These are phyloP conservation scores for Calycopis cecrops DNA, from an alignment of 1,140 invertebrate genomes.

Conservation along the genomic window DNA sequence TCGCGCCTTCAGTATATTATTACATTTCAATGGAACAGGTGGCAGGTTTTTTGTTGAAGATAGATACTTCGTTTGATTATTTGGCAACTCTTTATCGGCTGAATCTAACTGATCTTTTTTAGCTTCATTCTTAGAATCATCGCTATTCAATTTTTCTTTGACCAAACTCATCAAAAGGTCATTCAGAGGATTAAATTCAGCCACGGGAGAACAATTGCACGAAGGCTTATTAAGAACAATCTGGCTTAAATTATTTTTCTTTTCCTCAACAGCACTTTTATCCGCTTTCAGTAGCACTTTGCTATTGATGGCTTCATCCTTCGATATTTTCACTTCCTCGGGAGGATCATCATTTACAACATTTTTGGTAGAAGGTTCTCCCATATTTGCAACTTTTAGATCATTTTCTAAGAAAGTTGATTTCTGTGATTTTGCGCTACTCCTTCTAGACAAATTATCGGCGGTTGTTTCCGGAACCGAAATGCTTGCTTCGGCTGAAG, in stretches of 20 bases:
- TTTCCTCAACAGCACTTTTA: conserved; percentile 47
- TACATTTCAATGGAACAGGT: conserved; percentile 93
- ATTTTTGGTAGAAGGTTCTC: conserved; percentile 51
- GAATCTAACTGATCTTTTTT: conserved; percentile 76
- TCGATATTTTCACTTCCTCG: conserved; percentile 55
- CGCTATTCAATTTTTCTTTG: conserved; percentile 76
- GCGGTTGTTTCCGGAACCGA: conserved; percentile 50
- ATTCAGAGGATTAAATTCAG: conserved; percentile 70
- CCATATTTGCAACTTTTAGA: conserved; percentile 49
- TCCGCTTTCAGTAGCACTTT: conserved; percentile 67
- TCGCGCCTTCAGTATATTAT: conserved; percentile 94
- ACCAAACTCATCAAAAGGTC: conserved; percentile 67
- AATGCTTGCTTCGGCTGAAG: conserved; percentile 41
- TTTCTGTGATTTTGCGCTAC: conserved; percentile 68
- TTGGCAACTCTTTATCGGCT: conserved; percentile 77
- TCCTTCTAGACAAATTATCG: conserved; percentile 68
- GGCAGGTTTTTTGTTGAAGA: conserved; percentile 82
- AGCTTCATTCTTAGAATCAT: conserved; percentile 76
- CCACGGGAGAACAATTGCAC: conserved; percentile 60
- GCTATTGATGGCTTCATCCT: conserved; percentile 68
- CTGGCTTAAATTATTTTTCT: conserved; percentile 63
- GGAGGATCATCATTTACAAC: conserved; percentile 51
- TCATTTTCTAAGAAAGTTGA: conserved; percentile 66
- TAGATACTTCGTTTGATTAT: conserved; percentile 79
- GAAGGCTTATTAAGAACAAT: conserved; percentile 61